Percentiles rank a stretch among this genome's conserved stretches.
Conservation (phyloP, 2,888 invertebrate genomes). For the Tricholauxania praeusta region DNA sequence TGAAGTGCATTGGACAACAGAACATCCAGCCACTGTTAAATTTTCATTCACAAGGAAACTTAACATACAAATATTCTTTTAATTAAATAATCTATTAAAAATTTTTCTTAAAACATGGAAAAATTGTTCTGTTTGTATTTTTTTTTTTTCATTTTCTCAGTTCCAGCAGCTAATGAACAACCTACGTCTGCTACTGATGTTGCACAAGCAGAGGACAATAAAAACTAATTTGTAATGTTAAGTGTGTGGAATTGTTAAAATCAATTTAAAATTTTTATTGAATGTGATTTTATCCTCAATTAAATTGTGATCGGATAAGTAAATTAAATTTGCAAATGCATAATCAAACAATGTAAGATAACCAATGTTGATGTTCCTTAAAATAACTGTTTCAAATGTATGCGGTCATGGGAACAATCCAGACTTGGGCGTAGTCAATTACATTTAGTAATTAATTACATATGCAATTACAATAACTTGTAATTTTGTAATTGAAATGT, state of each 20-base stretch:
- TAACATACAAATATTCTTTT: conserved; percentile 21
- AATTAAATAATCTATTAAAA: conserved; percentile 3
- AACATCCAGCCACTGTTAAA: conserved; percentile 30
- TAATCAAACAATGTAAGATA: conserved; percentile 28
- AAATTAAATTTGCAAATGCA: conserved; percentile 12
- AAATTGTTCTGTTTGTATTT: conserved; percentile 21
- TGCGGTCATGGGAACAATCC: too few species aligned
- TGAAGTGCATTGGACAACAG: conserved; percentile 32
- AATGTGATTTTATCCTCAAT: conserved; percentile 16
- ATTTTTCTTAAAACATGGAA: conserved; percentile 23
- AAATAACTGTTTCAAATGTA: too few species aligned
- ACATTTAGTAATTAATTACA: too few species aligned
- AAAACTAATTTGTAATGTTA: too few species aligned
- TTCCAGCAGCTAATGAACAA: conserved; percentile 27
- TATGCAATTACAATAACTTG: too few species aligned
- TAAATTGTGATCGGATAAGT: conserved; percentile 13
- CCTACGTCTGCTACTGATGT: conserved; percentile 16
- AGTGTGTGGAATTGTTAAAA: too few species aligned
- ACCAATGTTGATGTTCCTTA: too few species aligned
- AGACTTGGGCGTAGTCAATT: too few species aligned
- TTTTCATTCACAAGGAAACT: conserved; percentile 27
- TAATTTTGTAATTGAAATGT: too few species aligned
- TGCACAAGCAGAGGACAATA: conserved; percentile 25
- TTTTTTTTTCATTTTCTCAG: conserved; percentile 4
- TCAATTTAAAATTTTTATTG: too few species aligned